Evolutionary conservation across 2,113 vertebrate species (phyloP).

Genomic region (Vulpes vulpes): DNA sequence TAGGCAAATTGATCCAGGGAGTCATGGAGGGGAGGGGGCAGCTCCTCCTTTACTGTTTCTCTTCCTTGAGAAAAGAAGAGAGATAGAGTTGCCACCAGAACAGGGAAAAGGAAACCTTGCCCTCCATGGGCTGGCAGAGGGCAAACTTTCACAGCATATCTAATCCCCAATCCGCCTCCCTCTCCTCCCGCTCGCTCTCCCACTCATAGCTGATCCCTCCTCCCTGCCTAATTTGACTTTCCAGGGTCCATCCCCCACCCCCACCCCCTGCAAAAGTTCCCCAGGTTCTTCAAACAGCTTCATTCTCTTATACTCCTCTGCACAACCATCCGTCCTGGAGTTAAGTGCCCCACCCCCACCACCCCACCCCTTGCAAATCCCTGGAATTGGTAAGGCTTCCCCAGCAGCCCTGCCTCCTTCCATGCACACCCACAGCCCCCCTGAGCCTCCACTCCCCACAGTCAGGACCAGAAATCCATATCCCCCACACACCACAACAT

Average conservation of each 20-base stretch:
- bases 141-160: not conserved
- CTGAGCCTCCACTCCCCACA: not conserved
- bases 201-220: not conserved
- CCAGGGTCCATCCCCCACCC: not conserved
- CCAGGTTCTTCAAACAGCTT: not conserved
- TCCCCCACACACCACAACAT: not conserved
- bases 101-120: not conserved
- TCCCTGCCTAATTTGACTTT: not conserved
- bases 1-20: not conserved
- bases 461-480: not conserved
- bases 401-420: not conserved
- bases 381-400: not conserved
- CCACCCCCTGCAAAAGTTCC: not conserved
- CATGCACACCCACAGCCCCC: not conserved
- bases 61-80: conserved; percentile 65
- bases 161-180: not conserved
- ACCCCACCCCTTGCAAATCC: not conserved
- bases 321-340: not conserved
- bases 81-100: not conserved
- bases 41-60: conserved; percentile 2
- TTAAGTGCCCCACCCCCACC: not conserved
- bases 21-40: not conserved
- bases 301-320: not conserved
- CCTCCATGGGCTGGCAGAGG: not conserved
- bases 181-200: not conserved